Base-by-base conservation (phyloP, 2,113 vertebrate genomes). In the Tetraodon nigroviridis region DNA sequence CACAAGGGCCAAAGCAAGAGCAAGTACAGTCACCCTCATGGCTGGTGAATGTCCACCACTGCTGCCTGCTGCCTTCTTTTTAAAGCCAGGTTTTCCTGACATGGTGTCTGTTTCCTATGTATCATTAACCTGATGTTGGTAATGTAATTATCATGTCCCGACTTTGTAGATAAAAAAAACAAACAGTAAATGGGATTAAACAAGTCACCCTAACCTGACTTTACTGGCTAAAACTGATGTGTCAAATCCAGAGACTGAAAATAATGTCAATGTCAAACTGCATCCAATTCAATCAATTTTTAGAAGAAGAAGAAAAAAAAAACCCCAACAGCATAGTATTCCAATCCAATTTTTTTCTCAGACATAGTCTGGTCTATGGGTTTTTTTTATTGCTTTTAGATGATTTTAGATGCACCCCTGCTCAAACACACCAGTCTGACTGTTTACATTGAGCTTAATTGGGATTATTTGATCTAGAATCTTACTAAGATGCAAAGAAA, bases 21-120 rank as follows among this genome's bases (percentile, higher is more conserved):
- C 78, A 6, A 90, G 68, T 7, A 87, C 4, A 59, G 87, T 16
- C 44, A 75, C 75, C 78, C 51, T 87, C 89, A 90, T 90, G 78
- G 64, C 54, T 79, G 71, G 42, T 67, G 67, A 51, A 56, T 79
- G 84, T 77, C 64, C 72, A 2, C 0, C 0, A 53, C 3, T 41
- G 21, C 6, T 11, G 14, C 6, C 22, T 50, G 15, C n/a, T 52
- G 5, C 17, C 10, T 7, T 22, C 60, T 49, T 85, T 86, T 74
- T 88, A 81, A 63, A 83, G 59, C 3, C 22, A 8, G 0, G n/a
- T 60, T 51, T 55, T 47, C 42, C 50, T 51, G 58, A 53, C 32
- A 37, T 37, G 32, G 32, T 37, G 44, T 16, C 19, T 19, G 20
- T 51, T 15, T 52, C 11, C 47, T 17, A 64, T 71, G 16, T 48